Base-by-base conservation (phyloP, 2,888 invertebrate species). In the Ichneumoninae sp. region DNA sequence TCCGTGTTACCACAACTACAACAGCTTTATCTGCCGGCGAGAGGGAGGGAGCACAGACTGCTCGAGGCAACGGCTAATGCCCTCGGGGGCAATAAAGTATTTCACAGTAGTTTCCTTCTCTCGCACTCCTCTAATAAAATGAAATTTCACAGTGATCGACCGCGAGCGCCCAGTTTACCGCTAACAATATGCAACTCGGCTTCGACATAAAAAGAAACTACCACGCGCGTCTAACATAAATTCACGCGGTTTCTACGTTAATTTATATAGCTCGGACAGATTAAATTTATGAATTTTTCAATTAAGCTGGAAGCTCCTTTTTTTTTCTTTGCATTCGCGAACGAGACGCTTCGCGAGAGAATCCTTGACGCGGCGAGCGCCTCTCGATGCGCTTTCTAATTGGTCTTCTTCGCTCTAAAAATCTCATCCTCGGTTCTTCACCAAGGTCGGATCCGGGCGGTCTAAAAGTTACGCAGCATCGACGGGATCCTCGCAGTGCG, bases 371-470 rank as follows among this genome's bases (percentile, higher is more conserved):
- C 76, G 26, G 68, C 52, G 69, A 70, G 63, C 30, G 63, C 75
- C 63, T 52, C 75, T 79, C 86, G 85, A 86, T 79, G 84, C 86
- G 86, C 86, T 86, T 86, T 86, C 82, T 86, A 84, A 85, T 85
- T 85, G 65, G 79, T 74, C 63, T 68, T 84, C 66, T 79, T 84
- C 76, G 85, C 69, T 86, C 78, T 85, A 54, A 83, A 85, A 83
- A 86, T 65, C 63, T 65, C 71, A 85, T 85, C 83, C 83, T 83
- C 85, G 76, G 66, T 71, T 22, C 69, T 81, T 83, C 16, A 83
- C 44, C 86, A 86, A 86, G 86, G 86, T 69, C 83, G 80, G 52
- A 36, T 65, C 26, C 44, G 63, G 5, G 44, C 54, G 19, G 26
- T 68, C 47, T 60, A 13, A 65, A 52, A 73, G 57, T 73, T 26